phyloP scores from a whole-genome alignment of 2,113 vertebrate species.

The Alligator mississippiensis region DNA sequence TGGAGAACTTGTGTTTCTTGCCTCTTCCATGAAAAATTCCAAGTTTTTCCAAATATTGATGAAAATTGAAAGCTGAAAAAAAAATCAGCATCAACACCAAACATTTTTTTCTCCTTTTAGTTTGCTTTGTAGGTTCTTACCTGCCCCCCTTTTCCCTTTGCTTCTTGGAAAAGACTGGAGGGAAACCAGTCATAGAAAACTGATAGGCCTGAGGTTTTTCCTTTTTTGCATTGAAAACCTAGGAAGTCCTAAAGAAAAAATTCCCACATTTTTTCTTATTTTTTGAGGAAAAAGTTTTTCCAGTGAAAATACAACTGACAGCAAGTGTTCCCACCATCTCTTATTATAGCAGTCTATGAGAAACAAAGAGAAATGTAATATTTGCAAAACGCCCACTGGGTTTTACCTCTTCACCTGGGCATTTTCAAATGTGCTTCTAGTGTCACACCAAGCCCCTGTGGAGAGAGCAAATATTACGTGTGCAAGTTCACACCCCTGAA shows the following conservation, averaged over 20 bases:
- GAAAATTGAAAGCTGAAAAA: not conserved
- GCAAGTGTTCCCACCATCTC: no score
- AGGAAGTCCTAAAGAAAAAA: no score
- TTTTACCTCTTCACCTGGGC: no score
- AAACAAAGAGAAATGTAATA: not conserved
- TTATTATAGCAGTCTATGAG: no score
- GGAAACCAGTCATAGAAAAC: not conserved
- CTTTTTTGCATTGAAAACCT: no score
- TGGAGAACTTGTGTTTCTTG: not conserved
- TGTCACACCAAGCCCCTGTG: no score
- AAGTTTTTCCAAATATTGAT: not conserved
- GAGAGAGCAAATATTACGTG: accelerated
- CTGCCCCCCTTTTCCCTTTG: not conserved
- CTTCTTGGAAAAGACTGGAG: not conserved
- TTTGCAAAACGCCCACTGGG: not conserved
- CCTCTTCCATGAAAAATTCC: not conserved
- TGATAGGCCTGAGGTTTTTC: not conserved
- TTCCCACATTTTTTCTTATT: no score
- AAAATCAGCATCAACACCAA: not conserved
- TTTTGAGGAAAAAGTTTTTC: no score
- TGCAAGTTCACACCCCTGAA: not conserved
- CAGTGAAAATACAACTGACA: no score
- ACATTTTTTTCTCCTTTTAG: not conserved
- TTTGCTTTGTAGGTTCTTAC: not conserved
- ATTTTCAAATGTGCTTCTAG: no score